Evolutionary conservation across 2,888 invertebrate genomes (phyloP), one percentile per base, ranked within the genome.

Genomic region (Tenthredo distinguenda): DNA sequence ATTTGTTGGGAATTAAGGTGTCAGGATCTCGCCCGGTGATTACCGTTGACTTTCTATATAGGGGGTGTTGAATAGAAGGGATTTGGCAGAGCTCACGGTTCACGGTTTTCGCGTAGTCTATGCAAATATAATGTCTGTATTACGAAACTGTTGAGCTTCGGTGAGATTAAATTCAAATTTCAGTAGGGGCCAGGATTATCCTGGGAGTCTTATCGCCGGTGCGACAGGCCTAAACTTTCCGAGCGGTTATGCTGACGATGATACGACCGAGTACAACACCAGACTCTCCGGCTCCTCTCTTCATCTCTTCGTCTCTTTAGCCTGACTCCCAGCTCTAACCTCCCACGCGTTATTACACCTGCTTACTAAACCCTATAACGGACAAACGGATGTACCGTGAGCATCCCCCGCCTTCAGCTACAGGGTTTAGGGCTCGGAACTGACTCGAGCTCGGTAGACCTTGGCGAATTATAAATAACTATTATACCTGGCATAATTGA

Each of bases 71-170:
- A 34, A 77, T 65, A 21, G 81, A 7, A 15, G 40, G 34, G 40
- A 68, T 31, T 34, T 15, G 31, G 34, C 47, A 43, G 31, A 47
- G 47, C 37, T 65, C 37, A 34, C 31, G 68, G 68, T 65, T 83
- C 65, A 71, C 68, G 68, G n/a, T 58, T 10, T 65, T 7, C 34
- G 50, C 34, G 31, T 77, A 37, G 81, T 83, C 43, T 83, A 83
- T 83, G 83, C 83, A 83, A 83, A 83, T 83, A 83, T 83, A 83
- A 83, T 68, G 83, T 82, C 82, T 82, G 82, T 83, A 83, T 83
- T 68, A 83, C 68, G 83, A 83, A 83, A 83, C 83, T 83, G 83
- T 83, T 83, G 83, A 83, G 83, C 83, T 83, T 83, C 47, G 68
- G 83, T 58, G 47, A 83, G 83, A 83, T 83, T 83, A 83, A 83